Conservation (phyloP, 2,888 invertebrate species). For the Dastarcus helophoroides region DNA sequence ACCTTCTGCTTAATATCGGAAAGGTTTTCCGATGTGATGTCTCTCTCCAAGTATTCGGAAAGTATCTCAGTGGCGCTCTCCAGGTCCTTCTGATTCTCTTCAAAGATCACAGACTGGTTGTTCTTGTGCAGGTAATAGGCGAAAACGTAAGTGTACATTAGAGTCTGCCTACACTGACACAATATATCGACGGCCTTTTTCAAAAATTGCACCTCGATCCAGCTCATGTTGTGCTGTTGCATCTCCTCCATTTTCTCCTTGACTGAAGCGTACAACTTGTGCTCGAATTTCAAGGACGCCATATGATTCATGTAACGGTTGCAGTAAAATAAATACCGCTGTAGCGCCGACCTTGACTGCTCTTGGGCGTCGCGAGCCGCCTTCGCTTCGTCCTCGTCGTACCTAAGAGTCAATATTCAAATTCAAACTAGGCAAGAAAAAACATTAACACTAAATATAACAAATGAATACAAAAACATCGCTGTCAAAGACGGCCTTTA, state of each 20-base stretch:
- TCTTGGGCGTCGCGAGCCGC: conserved; percentile 95
- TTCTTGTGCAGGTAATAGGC: conserved; percentile 96
- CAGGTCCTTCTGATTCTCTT: conserved; percentile 96
- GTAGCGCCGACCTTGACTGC: conserved; percentile 82
- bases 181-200: conserved; percentile 95
- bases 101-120: conserved; percentile 98
- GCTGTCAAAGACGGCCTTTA: too few relatives aligned
- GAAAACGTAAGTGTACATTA: conserved; percentile 99
- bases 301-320: conserved; percentile 99
- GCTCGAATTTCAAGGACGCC: conserved; percentile 96
- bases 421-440: too few relatives aligned
- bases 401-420: too few relatives aligned
- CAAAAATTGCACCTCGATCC: conserved; percentile 99
- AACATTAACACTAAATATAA: too few relatives aligned
- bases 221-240: conserved; percentile 99
- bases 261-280: conserved; percentile 89
- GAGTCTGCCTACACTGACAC: conserved; percentile 92
- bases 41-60: conserved; percentile 94
- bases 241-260: conserved; percentile 99
- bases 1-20: conserved; percentile 98
- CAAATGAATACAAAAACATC: too few relatives aligned
- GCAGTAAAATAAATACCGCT: conserved; percentile 96
- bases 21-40: conserved; percentile 94
- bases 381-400: conserved; percentile 93
- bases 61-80: conserved; percentile 96